Evolutionary conservation across 2,797 vertebrate species (phyloP), one percentile per base, ranked within the genome.

Genomic region (Tokudaia tokunoshimensis): DNA sequence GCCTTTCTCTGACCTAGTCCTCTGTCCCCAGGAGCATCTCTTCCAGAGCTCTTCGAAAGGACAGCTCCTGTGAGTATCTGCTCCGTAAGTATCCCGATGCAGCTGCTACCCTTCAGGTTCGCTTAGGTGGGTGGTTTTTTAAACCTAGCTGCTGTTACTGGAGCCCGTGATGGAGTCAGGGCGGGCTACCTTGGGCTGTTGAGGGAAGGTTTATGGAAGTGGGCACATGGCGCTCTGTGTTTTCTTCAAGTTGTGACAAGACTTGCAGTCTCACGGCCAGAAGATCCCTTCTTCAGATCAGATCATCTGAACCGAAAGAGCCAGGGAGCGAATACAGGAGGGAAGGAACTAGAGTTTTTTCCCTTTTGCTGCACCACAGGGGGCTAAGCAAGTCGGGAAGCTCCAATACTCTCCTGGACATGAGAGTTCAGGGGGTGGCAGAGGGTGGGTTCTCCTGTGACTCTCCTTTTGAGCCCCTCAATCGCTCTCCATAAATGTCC

Each of bases 41-140:
- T 83, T 92, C 65, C 44, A 61, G 92, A 86, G 55, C 67, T 93
- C 96, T 96, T 31, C 76, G 63, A 80, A 94, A 76, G 84, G 92
- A 89, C 81, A 41, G 15, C 72, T 88, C 85, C 29, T 41, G 29
- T 29, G 29, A 29, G 59, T 61, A 61, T 61, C 59, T 96, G 37
- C 20, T 86, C 63, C n/a, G 84, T 86, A 37, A 70, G 84, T 47
- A 82, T 86, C 70, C 61, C 80, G 31, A 91, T 76, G 61, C 80
- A n/a, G 50, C 87, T 82, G 34, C 72, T 93, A 26, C n/a, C 59
- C 95, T 97, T 91, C 91, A 63, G 94, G 24, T 67, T 95, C 57
- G 65, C 63, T 17, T 67, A 63, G 24, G 41, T 84, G 26, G 22
- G 63, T 59, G 17, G n/a, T 84, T 31, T 94, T 87, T 76, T n/a